Evolutionary conservation across 2,113 vertebrate species (phyloP).

Genomic region (Scartelaos histophorus): DNA sequence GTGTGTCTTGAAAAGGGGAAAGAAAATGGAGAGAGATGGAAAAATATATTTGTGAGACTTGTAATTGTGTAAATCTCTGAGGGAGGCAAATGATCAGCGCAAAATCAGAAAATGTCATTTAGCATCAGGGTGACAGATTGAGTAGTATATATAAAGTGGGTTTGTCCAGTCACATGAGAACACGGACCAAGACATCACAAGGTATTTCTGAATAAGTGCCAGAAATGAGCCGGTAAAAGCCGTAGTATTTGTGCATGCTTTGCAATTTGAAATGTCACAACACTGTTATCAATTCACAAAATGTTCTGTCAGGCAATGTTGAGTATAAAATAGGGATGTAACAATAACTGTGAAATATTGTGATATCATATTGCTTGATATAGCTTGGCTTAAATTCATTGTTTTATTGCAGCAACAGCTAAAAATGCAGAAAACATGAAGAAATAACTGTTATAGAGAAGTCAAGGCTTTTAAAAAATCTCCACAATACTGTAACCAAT

Average conservation of each 20-base stretch:
- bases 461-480: no score
- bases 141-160: conserved; percentile 6
- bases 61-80: conserved; percentile 21
- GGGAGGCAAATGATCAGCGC: conserved; percentile 8
- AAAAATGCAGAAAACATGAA: no score
- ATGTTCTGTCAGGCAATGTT: no score
- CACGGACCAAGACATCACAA: neutral
- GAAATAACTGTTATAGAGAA: no score
- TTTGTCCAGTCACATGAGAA: conserved; percentile 18
- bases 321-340: no score
- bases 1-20: conserved; percentile 1
- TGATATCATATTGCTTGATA: no score
- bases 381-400: no score
- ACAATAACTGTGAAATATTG: no score
- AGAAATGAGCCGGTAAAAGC: neutral
- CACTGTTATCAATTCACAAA: no score
- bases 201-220: neutral
- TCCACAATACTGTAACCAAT: no score
- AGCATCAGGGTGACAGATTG: conserved; percentile 10
- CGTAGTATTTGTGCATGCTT: neutral
- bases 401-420: no score
- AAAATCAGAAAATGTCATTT: conserved; percentile 32
- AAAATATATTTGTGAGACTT: conserved; percentile 10
- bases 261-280: neutral
- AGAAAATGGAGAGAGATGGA: conserved; percentile 3